These are phyloP conservation scores for Listronotus bonariensis DNA, from an alignment of 1,140 invertebrate genomes.

Conservation along the genomic window DNA sequence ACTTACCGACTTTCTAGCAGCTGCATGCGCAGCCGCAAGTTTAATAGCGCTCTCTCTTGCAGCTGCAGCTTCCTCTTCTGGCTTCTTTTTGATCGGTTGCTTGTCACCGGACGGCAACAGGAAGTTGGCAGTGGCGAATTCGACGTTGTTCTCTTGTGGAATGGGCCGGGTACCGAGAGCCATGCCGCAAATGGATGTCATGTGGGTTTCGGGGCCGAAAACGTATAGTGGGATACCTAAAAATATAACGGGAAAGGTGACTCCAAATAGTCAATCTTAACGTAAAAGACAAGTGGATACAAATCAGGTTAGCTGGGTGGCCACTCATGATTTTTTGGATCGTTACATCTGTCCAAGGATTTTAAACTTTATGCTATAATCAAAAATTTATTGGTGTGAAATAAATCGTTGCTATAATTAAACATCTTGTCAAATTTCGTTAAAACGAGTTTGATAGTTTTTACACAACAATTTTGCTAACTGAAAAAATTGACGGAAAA, in stretches of 20 bases:
- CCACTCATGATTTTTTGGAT: too few relatives aligned
- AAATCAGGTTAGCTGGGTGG: too few relatives aligned
- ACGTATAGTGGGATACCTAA: slow-evolving; percentile 89
- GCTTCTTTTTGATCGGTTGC: slow-evolving; percentile 44
- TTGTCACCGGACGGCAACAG: slow-evolving; percentile 81
- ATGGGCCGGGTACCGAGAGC: slow-evolving; percentile 91
- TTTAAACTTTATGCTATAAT: too few relatives aligned
- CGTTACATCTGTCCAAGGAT: too few relatives aligned
- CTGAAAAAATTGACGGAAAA: too few relatives aligned
- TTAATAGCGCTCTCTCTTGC: slow-evolving; percentile 23
- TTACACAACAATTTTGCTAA: too few relatives aligned
- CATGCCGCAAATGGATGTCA: slow-evolving; percentile 99
- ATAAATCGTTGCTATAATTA: too few relatives aligned
- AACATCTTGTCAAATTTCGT: too few relatives aligned
- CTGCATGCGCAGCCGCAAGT: slow-evolving; percentile 13
- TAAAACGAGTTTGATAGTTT: too few relatives aligned
- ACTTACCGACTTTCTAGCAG: slow-evolving; percentile 27
- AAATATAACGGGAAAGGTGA: background rate
- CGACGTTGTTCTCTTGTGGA: slow-evolving; percentile 66
- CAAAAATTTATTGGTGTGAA: too few relatives aligned
- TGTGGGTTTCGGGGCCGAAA: slow-evolving; percentile 98
- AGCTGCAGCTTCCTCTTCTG: slow-evolving; percentile 19
- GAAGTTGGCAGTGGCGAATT: slow-evolving; percentile 90
- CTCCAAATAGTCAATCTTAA: too few relatives aligned
- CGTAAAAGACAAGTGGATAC: too few relatives aligned